A percentile compares a stretch with the other conserved stretches of the same genome.
These are phyloP conservation scores for Endotricha flammealis DNA, from an alignment of 2,888 invertebrate species.

Conservation along the genomic window DNA sequence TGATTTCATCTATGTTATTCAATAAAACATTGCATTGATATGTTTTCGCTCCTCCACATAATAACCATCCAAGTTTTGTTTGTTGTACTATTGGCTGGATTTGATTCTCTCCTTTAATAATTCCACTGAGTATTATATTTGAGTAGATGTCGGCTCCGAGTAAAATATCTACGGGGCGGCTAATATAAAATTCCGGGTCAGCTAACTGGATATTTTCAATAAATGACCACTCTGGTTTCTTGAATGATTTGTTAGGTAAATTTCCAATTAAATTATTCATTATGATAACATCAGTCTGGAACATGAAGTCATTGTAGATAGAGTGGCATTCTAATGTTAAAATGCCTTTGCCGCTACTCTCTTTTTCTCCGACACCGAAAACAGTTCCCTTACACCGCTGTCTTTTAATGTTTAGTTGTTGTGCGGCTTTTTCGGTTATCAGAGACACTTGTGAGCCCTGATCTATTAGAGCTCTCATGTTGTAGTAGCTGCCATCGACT, in stretches of 20 bases:
- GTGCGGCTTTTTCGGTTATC: constrained; percentile 17
- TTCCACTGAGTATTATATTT: constrained; percentile 9
- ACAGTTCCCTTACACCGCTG: constrained; percentile 10
- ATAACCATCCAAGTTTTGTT: constrained; percentile 15
- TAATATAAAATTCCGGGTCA: constrained; percentile 4
- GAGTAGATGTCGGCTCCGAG: constrained; percentile 10
- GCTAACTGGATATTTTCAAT: constrained; percentile 7
- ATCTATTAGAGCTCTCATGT: constrained; percentile 15
- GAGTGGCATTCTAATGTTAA: constrained; percentile 9
- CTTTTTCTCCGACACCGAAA: constrained; percentile 12
- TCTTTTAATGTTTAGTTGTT: constrained; percentile 11
- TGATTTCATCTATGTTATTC: constrained; percentile 6
- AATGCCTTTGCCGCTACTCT: constrained; percentile 8
- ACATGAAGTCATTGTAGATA: constrained; percentile 8
- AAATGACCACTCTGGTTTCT: constrained; percentile 4
- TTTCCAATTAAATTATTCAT: constrained; percentile 16
- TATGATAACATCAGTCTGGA: constrained; percentile 12
- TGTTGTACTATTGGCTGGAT: constrained; percentile 8
- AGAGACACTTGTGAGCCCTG: constrained; percentile 19
- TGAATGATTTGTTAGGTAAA: constrained; percentile 6
- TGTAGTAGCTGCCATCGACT: constrained; percentile 13
- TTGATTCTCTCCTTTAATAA: constrained; percentile 5
- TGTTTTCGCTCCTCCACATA: constrained; percentile 13
- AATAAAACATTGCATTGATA: constrained; percentile 12
- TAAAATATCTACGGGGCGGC: constrained; percentile 3